Evolutionary conservation across 2,797 vertebrate species (phyloP).

Genomic region (Pangasius larnaudii): DNA sequence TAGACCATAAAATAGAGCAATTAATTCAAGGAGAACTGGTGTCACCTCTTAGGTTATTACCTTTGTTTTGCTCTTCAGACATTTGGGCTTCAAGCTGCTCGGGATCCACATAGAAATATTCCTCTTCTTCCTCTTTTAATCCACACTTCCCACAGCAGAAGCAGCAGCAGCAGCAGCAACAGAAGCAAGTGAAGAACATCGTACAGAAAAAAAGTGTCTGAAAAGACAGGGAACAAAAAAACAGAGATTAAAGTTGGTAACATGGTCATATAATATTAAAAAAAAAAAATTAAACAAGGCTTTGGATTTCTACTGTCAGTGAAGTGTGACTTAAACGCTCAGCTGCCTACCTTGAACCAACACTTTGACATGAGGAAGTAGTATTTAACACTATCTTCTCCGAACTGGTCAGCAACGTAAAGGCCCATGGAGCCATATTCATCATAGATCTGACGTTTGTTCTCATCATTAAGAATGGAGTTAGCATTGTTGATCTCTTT

Average conservation of each 20-base stretch:
- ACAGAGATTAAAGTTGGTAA: neutral
- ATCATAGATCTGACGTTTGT: slow-evolving; percentile 86
- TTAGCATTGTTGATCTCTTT: slow-evolving; percentile 97
- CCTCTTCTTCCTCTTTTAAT: slow-evolving; percentile 64
- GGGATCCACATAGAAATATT: slow-evolving; percentile 73
- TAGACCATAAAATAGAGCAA: neutral
- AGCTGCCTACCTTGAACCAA: slow-evolving; percentile 91
- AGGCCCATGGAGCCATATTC: slow-evolving; percentile 91
- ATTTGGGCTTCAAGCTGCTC: slow-evolving; percentile 82
- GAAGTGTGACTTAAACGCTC: neutral
- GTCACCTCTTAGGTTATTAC: neutral
- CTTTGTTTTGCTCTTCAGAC: slow-evolving; percentile 66
- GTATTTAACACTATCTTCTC: slow-evolving; percentile 85
- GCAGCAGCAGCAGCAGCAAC: slow-evolving; percentile 86
- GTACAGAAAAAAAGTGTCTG: slow-evolving; percentile 80
- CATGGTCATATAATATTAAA: neutral
- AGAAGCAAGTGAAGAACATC: slow-evolving; percentile 82
- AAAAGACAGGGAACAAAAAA: neutral
- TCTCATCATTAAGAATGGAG: slow-evolving; percentile 82
- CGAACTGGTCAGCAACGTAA: slow-evolving; percentile 89
- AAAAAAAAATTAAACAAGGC: neutral
- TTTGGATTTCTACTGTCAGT: neutral
- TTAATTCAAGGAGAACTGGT: neutral
- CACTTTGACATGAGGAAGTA: slow-evolving; percentile 89
- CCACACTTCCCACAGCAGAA: slow-evolving; percentile 84